These are phyloP conservation scores for Sardinella longiceps DNA, from an alignment of 2,797 vertebrate species.

Conservation along the genomic window DNA sequence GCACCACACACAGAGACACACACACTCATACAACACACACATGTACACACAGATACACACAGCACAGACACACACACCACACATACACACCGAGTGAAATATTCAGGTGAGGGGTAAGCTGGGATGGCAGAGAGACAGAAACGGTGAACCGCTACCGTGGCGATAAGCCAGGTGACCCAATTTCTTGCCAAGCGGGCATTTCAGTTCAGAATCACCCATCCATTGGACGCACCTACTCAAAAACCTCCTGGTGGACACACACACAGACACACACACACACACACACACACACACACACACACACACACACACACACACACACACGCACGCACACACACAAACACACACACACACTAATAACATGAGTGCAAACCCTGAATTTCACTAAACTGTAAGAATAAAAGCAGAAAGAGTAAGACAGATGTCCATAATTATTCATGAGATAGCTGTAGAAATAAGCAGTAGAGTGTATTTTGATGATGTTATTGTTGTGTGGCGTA, in stretches of 20 bases:
- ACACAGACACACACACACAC: conserved; percentile 1
- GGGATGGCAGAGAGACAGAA: conserved; percentile 48
- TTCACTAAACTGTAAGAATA: too few relatives aligned
- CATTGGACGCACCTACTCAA: too few relatives aligned
- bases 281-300: not conserved
- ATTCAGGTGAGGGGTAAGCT: not conserved
- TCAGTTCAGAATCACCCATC: not conserved
- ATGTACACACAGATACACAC: not conserved
- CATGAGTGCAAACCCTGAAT: too few relatives aligned
- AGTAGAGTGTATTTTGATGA: too few relatives aligned
- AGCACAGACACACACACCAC: not conserved
- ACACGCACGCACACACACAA: not conserved
- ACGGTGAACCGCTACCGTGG: conserved; percentile 41
- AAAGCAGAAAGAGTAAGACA: too few relatives aligned
- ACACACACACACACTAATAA: not conserved
- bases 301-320: not conserved
- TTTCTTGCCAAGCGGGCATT: conserved; percentile 49
- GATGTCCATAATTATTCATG: too few relatives aligned
- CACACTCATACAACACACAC: not conserved
- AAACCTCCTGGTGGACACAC: not conserved
- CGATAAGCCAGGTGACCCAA: conserved; percentile 62
- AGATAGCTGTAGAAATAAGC: too few relatives aligned
- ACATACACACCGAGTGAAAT: not conserved
- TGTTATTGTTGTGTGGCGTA: too few relatives aligned
- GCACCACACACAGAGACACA: not conserved